These are phyloP conservation scores for Aspidoscelis tigris DNA, from an alignment of 2,113 vertebrate species.

Conservation along the genomic window DNA sequence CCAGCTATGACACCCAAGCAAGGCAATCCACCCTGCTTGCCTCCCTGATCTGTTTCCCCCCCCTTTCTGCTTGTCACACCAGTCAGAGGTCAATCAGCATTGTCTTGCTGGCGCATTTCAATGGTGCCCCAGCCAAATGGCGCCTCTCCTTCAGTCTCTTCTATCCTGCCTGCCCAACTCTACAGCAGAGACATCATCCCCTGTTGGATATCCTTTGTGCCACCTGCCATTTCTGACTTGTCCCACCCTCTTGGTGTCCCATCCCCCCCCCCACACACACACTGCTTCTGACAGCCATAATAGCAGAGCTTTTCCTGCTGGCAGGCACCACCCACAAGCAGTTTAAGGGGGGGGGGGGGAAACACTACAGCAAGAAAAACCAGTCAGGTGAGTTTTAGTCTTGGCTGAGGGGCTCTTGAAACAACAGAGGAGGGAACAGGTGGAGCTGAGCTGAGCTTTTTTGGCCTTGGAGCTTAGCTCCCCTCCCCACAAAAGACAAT, in stretches of 20 bases:
- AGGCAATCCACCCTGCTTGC: neutral
- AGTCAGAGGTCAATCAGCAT: no score
- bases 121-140: no score
- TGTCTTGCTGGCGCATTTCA: no score
- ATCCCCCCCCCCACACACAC: neutral
- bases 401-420: neutral
- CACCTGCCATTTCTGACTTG: neutral
- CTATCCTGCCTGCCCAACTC: no score
- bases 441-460: neutral
- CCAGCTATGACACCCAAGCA: neutral
- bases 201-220: no score
- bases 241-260: neutral
- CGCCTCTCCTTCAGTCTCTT: neutral
- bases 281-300: neutral
- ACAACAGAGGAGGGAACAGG: neutral
- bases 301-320: neutral
- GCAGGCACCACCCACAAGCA: neutral
- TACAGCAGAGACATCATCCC: no score
- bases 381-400: neutral
- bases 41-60: neutral
- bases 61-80: neutral
- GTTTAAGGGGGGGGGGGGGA: no score
- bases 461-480: neutral
- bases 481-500: neutral
- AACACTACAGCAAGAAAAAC: conserved; percentile 3